Percentiles rank a stretch among this genome's conserved stretches.
These are phyloP conservation scores for Heliconius himera DNA, from an alignment of 1,140 invertebrate species.

Conservation along the genomic window DNA sequence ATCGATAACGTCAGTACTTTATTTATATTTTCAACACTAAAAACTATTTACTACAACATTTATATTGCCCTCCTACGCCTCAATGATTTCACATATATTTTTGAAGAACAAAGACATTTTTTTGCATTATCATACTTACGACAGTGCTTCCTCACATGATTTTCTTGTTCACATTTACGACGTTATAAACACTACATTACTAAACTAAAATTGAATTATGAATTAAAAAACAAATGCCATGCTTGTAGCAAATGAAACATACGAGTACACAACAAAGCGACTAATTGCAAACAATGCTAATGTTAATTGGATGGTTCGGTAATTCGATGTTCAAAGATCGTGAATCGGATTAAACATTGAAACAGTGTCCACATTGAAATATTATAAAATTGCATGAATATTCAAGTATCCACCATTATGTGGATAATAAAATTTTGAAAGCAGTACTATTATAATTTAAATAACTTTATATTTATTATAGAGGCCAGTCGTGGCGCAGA, in stretches of 20 bases:
- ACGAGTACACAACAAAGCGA: conserved; percentile 15
- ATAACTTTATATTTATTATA: no score
- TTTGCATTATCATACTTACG: no score
- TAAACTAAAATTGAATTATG: neutral
- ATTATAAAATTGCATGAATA: neutral
- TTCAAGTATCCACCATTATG: neutral
- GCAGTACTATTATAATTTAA: no score
- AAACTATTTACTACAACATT: no score
- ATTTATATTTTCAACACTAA: no score
- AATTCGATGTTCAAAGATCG: neutral
- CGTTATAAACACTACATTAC: no score
- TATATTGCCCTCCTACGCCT: no score
- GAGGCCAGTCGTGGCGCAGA: neutral
- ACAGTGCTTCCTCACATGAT: no score
- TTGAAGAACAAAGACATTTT: no score
- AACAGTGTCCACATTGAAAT: neutral
- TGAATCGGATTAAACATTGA: neutral
- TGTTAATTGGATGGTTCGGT: conserved; percentile 14
- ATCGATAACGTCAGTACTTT: no score
- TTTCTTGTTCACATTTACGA: no score
- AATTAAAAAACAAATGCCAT: neutral
- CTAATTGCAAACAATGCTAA: conserved; percentile 23
- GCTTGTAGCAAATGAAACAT: conserved; percentile 22
- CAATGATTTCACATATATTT: no score
- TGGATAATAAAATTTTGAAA: neutral